Conservation (phyloP, 2,113 vertebrate genomes). For the Campylorhamphus procurvoides region DNA sequence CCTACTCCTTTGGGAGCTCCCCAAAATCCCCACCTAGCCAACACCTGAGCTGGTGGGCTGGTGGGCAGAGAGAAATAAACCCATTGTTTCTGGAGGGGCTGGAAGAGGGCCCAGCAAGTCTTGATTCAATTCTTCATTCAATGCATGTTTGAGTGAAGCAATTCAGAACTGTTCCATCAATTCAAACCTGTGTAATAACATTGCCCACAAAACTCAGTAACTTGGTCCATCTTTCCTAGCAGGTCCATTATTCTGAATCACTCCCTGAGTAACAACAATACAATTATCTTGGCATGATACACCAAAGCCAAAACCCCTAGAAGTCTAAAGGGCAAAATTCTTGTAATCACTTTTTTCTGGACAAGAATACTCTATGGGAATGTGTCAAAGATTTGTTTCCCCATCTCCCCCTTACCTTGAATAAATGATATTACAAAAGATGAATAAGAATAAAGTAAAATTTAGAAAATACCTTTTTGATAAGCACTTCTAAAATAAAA, state of each 20-base stretch:
- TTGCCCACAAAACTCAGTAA: background rate
- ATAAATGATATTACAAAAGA: background rate
- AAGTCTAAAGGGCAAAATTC: background rate
- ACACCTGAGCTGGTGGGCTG: background rate
- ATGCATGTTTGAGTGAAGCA: background rate
- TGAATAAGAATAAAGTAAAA: background rate
- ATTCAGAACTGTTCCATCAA: constrained; percentile 10
- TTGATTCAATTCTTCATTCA: constrained; percentile 14
- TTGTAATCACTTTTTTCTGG: background rate
- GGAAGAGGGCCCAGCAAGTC: background rate
- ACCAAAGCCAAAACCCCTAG: background rate
- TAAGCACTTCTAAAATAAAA: background rate
- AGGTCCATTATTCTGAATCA: background rate
- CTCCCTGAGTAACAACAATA: background rate
- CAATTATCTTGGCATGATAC: background rate
- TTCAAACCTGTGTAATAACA: background rate
- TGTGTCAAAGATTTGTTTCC: background rate
- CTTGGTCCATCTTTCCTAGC: background rate
- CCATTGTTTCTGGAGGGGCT: background rate
- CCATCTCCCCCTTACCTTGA: accelerated
- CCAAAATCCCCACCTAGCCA: background rate
- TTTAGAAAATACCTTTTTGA: background rate
- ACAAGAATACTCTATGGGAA: background rate
- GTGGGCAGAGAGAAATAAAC: background rate
- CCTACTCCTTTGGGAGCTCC: background rate